phyloP scores from a whole-genome alignment of 2,888 invertebrate genomes.

The Psylliodes chrysocephalus region DNA sequence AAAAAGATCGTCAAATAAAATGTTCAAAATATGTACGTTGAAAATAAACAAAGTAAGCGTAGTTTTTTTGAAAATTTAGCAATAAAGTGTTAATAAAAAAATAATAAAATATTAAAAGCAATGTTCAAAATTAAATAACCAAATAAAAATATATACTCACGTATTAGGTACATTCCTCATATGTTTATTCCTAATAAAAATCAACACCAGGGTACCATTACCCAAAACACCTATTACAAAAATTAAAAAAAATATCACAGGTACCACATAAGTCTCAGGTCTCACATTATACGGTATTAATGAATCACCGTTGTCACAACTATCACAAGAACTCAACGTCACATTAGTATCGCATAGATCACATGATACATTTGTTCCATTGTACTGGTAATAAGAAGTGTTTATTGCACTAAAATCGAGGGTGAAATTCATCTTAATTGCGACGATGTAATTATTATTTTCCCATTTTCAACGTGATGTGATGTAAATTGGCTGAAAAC shows the following conservation, averaged over 20 bases:
- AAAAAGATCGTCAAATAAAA: too few relatives aligned
- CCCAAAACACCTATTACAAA: constrained; percentile 86
- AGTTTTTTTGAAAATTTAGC: too few relatives aligned
- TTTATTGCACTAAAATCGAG: background rate
- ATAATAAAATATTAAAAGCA: too few relatives aligned
- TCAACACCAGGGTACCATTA: constrained; percentile 83
- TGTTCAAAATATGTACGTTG: too few relatives aligned
- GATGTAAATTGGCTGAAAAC: background rate
- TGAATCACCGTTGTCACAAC: background rate
- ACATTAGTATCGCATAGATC: background rate
- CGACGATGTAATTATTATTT: background rate
- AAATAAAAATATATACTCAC: constrained; percentile 62
- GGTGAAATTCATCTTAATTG: background rate
- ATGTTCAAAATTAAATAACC: too few relatives aligned
- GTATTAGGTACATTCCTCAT: constrained; percentile 90
- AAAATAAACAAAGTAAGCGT: too few relatives aligned
- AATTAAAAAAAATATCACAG: constrained; percentile 81
- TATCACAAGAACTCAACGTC: background rate
- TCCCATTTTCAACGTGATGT: background rate
- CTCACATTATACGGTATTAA: constrained; percentile 71
- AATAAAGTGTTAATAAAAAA: too few relatives aligned
- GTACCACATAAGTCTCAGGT: constrained; percentile 82
- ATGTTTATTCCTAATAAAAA: constrained; percentile 79
- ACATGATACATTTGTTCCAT: too few relatives aligned
- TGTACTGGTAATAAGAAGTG: background rate